A percentile compares a stretch with the other conserved stretches of the same genome.
phyloP scores from a whole-genome alignment of 2,113 vertebrate genomes.

The Globicephala melas region DNA sequence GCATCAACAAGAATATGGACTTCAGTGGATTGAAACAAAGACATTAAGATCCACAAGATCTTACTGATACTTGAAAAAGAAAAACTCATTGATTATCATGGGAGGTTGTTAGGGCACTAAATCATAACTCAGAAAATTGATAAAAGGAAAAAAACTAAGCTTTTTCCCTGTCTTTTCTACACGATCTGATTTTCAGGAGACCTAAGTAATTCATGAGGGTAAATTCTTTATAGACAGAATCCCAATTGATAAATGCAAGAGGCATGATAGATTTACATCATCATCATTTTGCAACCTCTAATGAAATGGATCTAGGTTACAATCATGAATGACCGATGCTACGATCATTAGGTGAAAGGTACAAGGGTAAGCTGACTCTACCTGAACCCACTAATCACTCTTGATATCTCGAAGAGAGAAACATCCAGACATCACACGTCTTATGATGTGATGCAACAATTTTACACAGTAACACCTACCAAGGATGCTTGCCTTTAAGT shows the following conservation, averaged over 20 bases:
- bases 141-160: not conserved
- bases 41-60: not conserved
- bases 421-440: not conserved
- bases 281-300: not conserved
- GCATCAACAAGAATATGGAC: not conserved
- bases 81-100: not conserved
- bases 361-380: not conserved
- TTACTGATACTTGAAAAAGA: not conserved
- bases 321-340: not conserved
- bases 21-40: not conserved
- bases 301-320: not conserved
- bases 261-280: not conserved
- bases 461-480: not conserved
- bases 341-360: not conserved
- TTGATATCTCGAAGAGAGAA: slow-evolving; percentile 1
- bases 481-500: not conserved
- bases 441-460: not conserved
- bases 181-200: not conserved
- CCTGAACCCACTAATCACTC: not conserved
- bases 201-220: not conserved
- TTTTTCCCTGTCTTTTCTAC: not conserved
- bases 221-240: slow-evolving; percentile 17
- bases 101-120: not conserved
- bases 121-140: not conserved
- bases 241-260: slow-evolving; percentile 3